A percentile compares a stretch with the other conserved stretches of the same genome.
phyloP scores from a whole-genome alignment of 1,140 invertebrate species.

The Leptinotarsa lineolata region DNA sequence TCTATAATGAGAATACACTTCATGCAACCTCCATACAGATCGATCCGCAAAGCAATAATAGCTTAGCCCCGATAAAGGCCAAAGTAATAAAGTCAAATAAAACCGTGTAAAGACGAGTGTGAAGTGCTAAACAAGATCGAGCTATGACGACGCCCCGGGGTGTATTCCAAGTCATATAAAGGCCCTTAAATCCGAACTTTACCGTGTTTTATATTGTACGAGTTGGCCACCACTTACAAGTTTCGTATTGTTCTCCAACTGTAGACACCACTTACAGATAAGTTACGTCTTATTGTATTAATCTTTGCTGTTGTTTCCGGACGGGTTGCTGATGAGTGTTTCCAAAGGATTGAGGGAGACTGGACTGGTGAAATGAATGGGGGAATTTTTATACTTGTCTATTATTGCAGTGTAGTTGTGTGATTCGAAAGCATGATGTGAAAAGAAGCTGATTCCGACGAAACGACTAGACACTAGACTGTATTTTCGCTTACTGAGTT shows the following conservation, averaged over 20 bases:
- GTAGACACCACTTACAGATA: conserved; percentile 1
- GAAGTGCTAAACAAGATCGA: conserved; percentile 38
- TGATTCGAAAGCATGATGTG: no score
- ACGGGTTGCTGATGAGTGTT: background rate
- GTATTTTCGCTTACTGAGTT: no score
- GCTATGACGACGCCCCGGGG: conserved; percentile 27
- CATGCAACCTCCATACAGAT: background rate
- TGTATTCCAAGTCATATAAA: conserved; percentile 36
- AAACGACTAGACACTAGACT: no score
- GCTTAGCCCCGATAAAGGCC: background rate
- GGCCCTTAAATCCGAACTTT: conserved; percentile 36
- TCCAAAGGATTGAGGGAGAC: background rate
- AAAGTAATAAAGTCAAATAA: conserved; percentile 28
- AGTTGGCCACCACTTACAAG: conserved; percentile 22
- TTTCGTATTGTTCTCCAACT: conserved; percentile 22
- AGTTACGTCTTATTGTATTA: conserved; percentile 9
- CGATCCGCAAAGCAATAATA: background rate
- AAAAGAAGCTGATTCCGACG: no score
- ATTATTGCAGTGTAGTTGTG: no score
- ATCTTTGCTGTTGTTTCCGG: background rate
- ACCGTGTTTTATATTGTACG: conserved; percentile 31
- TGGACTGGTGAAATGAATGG: no score
- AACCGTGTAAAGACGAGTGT: conserved; percentile 29
- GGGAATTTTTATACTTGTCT: no score
- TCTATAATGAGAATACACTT: no score